Evolutionary conservation across 2,113 vertebrate genomes (phyloP).

Genomic region (Aphelocoma coerulescens): DNA sequence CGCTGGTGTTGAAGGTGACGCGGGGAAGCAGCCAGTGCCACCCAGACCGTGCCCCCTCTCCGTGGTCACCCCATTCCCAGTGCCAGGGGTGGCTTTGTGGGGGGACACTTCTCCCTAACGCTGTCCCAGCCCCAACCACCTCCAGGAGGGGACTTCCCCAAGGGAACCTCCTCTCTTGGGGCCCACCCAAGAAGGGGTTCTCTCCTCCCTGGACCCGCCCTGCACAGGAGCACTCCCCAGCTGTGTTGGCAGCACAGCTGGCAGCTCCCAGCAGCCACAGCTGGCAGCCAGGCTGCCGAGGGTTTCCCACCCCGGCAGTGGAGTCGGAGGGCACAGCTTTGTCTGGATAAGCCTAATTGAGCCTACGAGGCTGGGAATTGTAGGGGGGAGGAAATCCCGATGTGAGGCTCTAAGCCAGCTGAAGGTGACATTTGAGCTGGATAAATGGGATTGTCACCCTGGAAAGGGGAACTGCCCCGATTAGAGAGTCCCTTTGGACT

Average conservation of each 20-base stretch:
- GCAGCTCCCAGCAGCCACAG: background rate
- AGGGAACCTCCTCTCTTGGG: background rate
- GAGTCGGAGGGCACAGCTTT: background rate
- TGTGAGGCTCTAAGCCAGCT: background rate
- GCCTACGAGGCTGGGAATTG: background rate
- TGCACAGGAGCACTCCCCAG: background rate
- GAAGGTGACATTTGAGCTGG: background rate
- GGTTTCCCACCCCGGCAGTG: rapidly evolving
- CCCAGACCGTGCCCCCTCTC: rapidly evolving
- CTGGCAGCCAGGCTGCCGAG: rapidly evolving
- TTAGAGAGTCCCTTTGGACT: background rate
- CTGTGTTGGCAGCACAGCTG: background rate
- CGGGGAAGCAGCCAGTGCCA: background rate
- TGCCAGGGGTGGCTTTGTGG: background rate
- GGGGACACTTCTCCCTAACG: rapidly evolving
- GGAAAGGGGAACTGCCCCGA: background rate
- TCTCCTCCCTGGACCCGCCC: background rate
- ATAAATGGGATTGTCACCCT: background rate
- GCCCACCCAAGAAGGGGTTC: background rate
- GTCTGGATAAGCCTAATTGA: background rate
- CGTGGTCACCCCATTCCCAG: rapidly evolving
- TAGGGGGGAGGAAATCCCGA: background rate
- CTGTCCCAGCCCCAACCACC: background rate
- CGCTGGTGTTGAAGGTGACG: background rate
- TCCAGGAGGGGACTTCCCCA: background rate